Conservation (phyloP, 2,113 vertebrate species). For the Limnothrissa miodon region DNA sequence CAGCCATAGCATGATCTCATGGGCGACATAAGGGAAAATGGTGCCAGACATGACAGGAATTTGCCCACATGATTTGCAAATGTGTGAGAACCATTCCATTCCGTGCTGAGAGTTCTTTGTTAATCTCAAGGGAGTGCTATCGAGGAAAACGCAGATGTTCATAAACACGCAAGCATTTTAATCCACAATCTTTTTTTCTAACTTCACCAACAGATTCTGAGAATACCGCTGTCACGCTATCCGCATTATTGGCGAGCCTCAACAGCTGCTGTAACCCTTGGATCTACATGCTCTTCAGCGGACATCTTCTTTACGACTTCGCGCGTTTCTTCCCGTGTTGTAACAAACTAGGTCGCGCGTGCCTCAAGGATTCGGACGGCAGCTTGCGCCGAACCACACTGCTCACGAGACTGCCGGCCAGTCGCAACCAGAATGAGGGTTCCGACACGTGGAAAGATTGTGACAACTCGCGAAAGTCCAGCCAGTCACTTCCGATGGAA, state of each 20-base stretch:
- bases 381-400: constrained; percentile 80
- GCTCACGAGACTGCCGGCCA: constrained; percentile 72
- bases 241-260: constrained; percentile 85
- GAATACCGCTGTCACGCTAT: constrained; percentile 79
- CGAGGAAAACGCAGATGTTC: not conserved
- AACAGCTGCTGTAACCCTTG: constrained; percentile 97
- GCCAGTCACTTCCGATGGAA: constrained; percentile 60
- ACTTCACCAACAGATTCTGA: constrained; percentile 78
- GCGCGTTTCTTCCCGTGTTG: constrained; percentile 79
- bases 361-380: constrained; percentile 83
- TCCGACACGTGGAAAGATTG: constrained; percentile 73
- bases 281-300: constrained; percentile 98
- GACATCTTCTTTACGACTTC: constrained; percentile 86
- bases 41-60: not conserved
- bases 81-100: not conserved
- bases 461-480: constrained; percentile 56
- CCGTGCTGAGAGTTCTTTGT: not conserved
- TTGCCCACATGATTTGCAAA: not conserved
- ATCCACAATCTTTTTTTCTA: not conserved
- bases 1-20: constrained; percentile 10
- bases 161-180: constrained; percentile 1
- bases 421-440: constrained; percentile 72
- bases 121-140: not conserved
- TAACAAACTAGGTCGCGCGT: constrained; percentile 53
- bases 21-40: not conserved